Evolutionary conservation across 2,888 invertebrate genomes (phyloP), one percentile per base, ranked within the genome.

Genomic region (Augochlorella aurata): DNA sequence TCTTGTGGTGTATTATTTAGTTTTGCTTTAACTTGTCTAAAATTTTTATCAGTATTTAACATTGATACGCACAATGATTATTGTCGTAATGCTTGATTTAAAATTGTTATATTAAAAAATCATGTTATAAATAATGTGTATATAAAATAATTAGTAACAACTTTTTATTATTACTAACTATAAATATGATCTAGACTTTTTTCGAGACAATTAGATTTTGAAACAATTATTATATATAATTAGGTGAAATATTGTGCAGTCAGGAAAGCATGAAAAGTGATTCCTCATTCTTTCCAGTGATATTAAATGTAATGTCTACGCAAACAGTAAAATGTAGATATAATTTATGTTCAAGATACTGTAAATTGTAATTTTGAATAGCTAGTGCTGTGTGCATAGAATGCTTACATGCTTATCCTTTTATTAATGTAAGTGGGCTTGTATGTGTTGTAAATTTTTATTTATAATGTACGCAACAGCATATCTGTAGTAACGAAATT

Each of bases 361-460:
- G 52, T 74, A 66, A 78, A 71, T 44, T 63, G 77, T 77, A 75
- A 73, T 79, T 72, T 73, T 67, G 47, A 78, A 68, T 86, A 87
- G 79, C 79, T 82, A 85, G 86, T 85, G 76, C 83, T 81, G 71
- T 88, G 78, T 87, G 86, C 71, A 83, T 80, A 80, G 79, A 83
- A 80, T 85, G 89, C 88, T 90, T 90, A 79, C 86, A 79, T 78
- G 78, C 90, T 87, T 87, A 70, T 86, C 82, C 67, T 86, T 72
- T 81, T 75, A 77, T 86, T 79, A 81, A 79, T 83, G 83, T 85
- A 85, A 85, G 84, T 77, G 84, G 83, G 85, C 86, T 89, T 90
- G 68, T 67, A 82, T 74, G 74, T 78, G 70, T 78, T 85, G 52
- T 82, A 77, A 75, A 86, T 69, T 80, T 71, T 74, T 77, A 81